A percentile compares a stretch with the other conserved stretches of the same genome.
phyloP scores from a whole-genome alignment of 2,797 vertebrate species.

The Microctenopoma steveboyesi region DNA sequence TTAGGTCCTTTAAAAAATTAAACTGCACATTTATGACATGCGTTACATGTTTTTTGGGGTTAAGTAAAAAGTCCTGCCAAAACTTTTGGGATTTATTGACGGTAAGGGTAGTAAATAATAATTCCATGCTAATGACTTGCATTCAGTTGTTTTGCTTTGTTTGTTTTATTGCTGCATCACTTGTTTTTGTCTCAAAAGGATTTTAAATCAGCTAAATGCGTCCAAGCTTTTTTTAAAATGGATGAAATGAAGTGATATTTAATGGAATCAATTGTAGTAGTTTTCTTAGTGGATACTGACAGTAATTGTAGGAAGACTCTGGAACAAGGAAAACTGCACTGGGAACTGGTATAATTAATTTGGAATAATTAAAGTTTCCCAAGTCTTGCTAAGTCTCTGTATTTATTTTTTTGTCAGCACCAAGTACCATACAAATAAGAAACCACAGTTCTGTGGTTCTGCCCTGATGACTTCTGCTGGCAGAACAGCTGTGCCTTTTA shows the following conservation, averaged over 20 bases:
- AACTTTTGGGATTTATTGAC: background rate
- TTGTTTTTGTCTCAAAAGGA: background rate
- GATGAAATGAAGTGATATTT: background rate
- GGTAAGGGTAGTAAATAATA: background rate
- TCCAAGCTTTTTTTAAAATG: background rate
- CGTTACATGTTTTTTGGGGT: background rate
- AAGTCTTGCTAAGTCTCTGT: background rate
- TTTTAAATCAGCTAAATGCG: background rate
- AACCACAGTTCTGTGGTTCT: background rate
- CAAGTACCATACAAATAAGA: constrained; percentile 4
- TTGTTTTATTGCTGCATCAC: background rate
- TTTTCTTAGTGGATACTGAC: background rate
- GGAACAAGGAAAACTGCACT: background rate
- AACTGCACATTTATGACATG: background rate
- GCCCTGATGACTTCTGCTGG: constrained; percentile 4
- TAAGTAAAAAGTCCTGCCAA: too few relatives aligned
- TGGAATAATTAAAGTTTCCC: constrained; percentile 2
- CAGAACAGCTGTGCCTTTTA: constrained; percentile 34
- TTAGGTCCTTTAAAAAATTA: too few relatives aligned
- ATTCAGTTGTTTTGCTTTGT: background rate
- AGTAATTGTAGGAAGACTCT: background rate
- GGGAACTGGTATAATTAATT: background rate
- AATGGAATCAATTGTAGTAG: background rate
- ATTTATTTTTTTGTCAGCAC: background rate
- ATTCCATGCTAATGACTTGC: background rate